Evolutionary conservation across 2,797 vertebrate genomes (phyloP).

Genomic region (Phyllotis vaccarum): DNA sequence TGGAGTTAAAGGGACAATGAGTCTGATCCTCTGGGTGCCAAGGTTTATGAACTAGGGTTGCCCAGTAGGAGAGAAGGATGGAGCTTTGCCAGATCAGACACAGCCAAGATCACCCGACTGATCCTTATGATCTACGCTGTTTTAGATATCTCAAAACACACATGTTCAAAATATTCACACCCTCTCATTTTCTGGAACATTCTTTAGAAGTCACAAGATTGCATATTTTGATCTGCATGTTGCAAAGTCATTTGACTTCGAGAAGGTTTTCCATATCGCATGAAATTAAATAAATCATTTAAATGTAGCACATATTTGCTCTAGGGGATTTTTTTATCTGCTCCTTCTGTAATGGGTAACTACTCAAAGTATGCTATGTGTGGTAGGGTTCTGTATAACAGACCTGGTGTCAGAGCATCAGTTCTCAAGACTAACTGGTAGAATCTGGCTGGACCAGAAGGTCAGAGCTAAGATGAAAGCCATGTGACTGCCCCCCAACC

Average conservation of each 20-base stretch:
- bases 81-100: background rate
- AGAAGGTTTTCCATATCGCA: background rate
- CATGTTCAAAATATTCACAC: background rate
- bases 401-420: background rate
- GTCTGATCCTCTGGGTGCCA: too few species aligned
- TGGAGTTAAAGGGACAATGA: too few species aligned
- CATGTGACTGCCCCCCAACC: background rate
- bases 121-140: background rate
- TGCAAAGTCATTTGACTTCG: background rate
- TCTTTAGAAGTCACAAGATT: background rate
- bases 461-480: background rate
- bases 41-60: background rate
- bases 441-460: background rate
- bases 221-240: background rate
- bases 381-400: background rate
- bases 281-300: background rate
- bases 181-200: background rate
- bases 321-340: background rate
- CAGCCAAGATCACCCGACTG: background rate
- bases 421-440: background rate
- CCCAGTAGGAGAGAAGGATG: background rate
- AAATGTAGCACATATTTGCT: background rate
- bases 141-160: background rate
- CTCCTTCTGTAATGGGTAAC: background rate
- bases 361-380: background rate